These are phyloP conservation scores for Pavo muticus DNA, from an alignment of 2,113 vertebrate genomes.

Conservation along the genomic window DNA sequence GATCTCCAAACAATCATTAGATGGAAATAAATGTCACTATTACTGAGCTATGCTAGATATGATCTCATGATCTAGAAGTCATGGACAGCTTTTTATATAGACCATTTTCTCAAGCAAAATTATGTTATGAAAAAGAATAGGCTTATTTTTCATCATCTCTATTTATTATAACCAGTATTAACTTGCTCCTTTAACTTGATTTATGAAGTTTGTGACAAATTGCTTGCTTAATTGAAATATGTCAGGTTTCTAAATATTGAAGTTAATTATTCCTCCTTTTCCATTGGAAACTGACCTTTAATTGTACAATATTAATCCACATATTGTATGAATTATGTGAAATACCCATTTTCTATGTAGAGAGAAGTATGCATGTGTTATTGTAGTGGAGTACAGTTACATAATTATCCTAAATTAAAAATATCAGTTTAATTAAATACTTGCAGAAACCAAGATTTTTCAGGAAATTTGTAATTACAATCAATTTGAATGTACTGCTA, in stretches of 20 bases:
- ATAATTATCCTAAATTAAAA: conserved; percentile 86
- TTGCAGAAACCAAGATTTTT: conserved; percentile 79
- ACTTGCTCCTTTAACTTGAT: conserved; percentile 21
- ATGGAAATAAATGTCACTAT: not conserved
- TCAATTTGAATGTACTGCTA: conserved; percentile 79
- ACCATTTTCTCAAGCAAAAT: conserved; percentile 1
- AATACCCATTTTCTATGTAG: conserved; percentile 71
- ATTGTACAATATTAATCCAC: conserved; percentile 72
- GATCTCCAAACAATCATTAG: not conserved
- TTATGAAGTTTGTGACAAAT: conserved; percentile 65
- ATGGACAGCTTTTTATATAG: not conserved
- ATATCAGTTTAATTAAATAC: conserved; percentile 82
- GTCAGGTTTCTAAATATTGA: conserved; percentile 51
- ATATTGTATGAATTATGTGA: conserved; percentile 72
- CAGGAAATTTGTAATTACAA: conserved; percentile 87
- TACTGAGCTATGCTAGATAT: not conserved
- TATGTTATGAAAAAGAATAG: not conserved
- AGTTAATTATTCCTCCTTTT: conserved; percentile 68
- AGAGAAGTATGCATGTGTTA: conserved; percentile 70
- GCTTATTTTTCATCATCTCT: conserved; percentile 17
- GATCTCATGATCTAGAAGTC: not conserved
- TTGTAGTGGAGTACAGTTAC: conserved; percentile 81
- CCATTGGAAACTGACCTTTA: conserved; percentile 63
- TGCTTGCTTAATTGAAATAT: conserved; percentile 65
- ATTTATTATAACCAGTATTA: conserved; percentile 39